phyloP scores from a whole-genome alignment of 2,113 vertebrate species.

The Pelodiscus sinensis region DNA sequence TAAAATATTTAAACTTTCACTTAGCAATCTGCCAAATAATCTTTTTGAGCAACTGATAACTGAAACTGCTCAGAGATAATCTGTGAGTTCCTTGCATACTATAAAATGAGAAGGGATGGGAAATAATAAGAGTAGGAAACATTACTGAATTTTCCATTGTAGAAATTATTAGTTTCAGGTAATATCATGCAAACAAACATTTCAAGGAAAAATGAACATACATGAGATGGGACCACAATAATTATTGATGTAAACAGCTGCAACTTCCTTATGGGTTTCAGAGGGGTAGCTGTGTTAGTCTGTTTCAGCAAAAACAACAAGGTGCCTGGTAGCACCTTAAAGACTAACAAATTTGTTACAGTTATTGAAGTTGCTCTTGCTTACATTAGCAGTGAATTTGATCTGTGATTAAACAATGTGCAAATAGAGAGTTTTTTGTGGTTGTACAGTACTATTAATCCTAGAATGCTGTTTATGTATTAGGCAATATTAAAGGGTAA shows the following conservation, averaged over 20 bases:
- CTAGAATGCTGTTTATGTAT: not conserved
- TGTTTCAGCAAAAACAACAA: too few relatives aligned
- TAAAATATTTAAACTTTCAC: not conserved
- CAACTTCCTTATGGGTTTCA: not conserved
- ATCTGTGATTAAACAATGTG: not conserved
- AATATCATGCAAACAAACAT: not conserved
- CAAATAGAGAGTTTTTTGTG: not conserved
- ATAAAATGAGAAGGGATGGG: not conserved
- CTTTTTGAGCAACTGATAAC: not conserved
- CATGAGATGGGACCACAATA: not conserved
- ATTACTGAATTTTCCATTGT: too few relatives aligned
- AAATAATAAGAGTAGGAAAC: too few relatives aligned
- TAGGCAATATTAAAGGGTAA: not conserved
- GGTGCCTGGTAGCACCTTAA: too few relatives aligned
- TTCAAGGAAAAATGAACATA: not conserved
- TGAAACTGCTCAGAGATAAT: not conserved
- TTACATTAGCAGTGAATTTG: not conserved
- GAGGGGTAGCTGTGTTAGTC: too few relatives aligned
- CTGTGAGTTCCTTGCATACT: not conserved
- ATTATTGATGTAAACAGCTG: not conserved
- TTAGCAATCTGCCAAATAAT: not conserved
- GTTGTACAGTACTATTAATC: not conserved
- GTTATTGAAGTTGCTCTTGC: not conserved
- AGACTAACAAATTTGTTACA: not conserved
- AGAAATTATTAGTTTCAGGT: not conserved